Evolutionary conservation across 2,797 vertebrate species (phyloP), one percentile per base, ranked within the genome.

Genomic region (Rhinichthys osculus): DNA sequence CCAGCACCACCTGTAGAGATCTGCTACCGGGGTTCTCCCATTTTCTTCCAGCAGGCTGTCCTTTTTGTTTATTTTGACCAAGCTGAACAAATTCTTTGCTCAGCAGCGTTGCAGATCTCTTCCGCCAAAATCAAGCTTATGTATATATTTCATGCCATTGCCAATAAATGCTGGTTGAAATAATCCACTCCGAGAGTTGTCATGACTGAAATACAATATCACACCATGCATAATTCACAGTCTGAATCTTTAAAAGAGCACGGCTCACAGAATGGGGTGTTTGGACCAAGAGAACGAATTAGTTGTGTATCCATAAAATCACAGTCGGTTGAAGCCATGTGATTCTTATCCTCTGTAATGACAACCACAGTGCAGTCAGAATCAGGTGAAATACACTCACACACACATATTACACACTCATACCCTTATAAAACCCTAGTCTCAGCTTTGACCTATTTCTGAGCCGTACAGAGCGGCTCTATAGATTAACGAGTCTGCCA

Each of bases 401-500:
- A 67, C 73, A 66, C 72, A 77, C 69, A 78, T 23, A 80, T 21
- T 50, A 35, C 78, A 86, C 35, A 70, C 62, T 70, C 14, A 35
- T 82, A 57, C 59, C 57, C 13, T 6, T 59, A 59, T 82, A 82
- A 66, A 72, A 72, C 35, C 66, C 14, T 42, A 69, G 74, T 42
- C 74, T 85, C 27, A 38, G 67, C 67, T 62, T 62, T 85, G 69
- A 71, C 81, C 81, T 72, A 72, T 82, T 82, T 85, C 76, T 71
- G 38, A 78, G 77, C 27, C 3, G 3, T 62, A 77, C 66, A 59
- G 52, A 72, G 76, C 5, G 9, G 64, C 69, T 82, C 64, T 85
- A 85, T 78, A 79, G 66, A 79, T 85, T 72, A 85, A 85, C 81
- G 81, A 83, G 69, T 73, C 81, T 83, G 81, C 59, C 70, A 74